These are phyloP conservation scores for Phrynosoma blainvillii DNA, from an alignment of 2,113 vertebrate genomes.

Conservation along the genomic window DNA sequence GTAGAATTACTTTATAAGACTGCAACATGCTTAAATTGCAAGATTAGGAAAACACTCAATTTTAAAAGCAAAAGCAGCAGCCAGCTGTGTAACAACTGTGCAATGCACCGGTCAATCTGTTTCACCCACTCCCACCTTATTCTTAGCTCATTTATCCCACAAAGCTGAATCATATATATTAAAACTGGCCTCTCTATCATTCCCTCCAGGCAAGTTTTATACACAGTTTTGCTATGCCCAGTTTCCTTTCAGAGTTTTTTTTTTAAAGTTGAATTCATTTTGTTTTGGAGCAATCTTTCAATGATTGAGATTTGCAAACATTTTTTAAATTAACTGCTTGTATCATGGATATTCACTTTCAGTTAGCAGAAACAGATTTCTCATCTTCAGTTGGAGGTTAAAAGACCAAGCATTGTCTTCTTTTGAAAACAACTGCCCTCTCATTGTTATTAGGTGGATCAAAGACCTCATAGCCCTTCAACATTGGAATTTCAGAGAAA, in stretches of 20 bases:
- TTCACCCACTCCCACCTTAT: background rate
- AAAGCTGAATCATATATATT: background rate
- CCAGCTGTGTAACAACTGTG: background rate
- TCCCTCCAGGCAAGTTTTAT: too few species aligned
- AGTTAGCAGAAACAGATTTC: too few species aligned
- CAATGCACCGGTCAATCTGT: background rate
- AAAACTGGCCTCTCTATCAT: background rate
- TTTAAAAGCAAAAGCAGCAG: background rate
- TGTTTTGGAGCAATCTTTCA: background rate
- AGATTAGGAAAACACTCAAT: background rate
- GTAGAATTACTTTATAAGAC: conserved; percentile 22
- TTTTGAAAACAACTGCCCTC: too few species aligned
- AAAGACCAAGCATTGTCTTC: too few species aligned
- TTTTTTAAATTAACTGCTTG: background rate
- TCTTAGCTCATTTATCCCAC: background rate
- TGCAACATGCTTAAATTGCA: background rate
- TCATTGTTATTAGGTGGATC: too few species aligned
- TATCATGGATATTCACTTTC: too few species aligned
- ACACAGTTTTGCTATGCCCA: too few species aligned
- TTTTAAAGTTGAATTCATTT: background rate
- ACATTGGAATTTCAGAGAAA: too few species aligned
- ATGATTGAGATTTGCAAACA: background rate
- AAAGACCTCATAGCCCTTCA: too few species aligned
- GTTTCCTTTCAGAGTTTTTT: background rate
- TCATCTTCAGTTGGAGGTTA: too few species aligned